Evolutionary conservation across 2,113 vertebrate species (phyloP), one percentile per base, ranked within the genome.

Genomic region (Morone saxatilis): DNA sequence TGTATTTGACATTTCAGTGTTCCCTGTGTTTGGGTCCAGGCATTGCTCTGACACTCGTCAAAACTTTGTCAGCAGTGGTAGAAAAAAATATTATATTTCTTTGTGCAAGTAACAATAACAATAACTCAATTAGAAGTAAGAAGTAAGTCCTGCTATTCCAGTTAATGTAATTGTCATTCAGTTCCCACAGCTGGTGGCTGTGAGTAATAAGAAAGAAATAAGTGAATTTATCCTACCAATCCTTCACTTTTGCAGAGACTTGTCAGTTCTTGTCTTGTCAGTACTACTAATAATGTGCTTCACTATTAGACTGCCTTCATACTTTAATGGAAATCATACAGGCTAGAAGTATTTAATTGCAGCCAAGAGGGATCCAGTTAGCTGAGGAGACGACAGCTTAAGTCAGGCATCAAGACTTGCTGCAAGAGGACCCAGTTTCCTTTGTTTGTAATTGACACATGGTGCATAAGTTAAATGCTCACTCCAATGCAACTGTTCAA

Each of bases 1-100:
- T 50, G 69, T 88, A 31, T 81, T 86, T 90, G 89, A 90, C 86
- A 63, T 88, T 88, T 90, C 71, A 69, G 70, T 80, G 82, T 70
- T 72, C 38, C 71, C 60, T 11, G 14, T 71, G 38, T 88, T 81
- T 75, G 83, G 79, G 75, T 89, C 12, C 36, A 62, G 71, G 38
- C 81, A 22, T 40, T 76, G 75, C 53, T 78, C 51, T 86, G 77
- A 90, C 76, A 80, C 77, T 75, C 50, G 43, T 78, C 82, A 81
- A 78, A 90, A 69, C 67, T 50, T 83, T 78, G 56, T 47, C 63
- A 62, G 71, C 47, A 54, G 19, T 16, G 7, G 16, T 9, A 11
- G 16, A 70, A 71, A 66, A 70, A 48, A 22, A 22, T 0, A 48
- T 25, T 2, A 25, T 19, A 54, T 1, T 25, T 11, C 41, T 79